These are phyloP conservation scores for Gallinago jamesoni DNA, from an alignment of 2,113 vertebrate species.

Conservation along the genomic window DNA sequence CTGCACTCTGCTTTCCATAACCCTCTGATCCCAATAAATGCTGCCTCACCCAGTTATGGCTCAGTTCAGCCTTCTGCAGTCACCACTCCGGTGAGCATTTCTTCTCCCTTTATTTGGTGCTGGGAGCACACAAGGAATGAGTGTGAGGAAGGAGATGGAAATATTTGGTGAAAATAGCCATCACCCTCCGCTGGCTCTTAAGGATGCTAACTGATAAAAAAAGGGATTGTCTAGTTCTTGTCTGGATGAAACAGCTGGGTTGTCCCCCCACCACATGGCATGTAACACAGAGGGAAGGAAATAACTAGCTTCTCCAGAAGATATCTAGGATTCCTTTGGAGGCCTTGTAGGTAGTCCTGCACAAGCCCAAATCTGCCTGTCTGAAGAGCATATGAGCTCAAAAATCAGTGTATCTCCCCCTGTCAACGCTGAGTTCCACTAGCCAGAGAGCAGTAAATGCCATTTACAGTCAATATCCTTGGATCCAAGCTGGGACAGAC, in stretches of 20 bases:
- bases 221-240: neutral
- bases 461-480: neutral
- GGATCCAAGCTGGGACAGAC: neutral
- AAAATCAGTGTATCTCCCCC: neutral
- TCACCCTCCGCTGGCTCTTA: neutral
- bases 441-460: neutral
- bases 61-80: neutral
- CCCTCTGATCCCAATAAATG: neutral
- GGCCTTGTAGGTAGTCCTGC: neutral
- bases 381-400: neutral
- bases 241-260: neutral
- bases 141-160: neutral
- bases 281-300: accelerated
- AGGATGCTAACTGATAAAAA: neutral
- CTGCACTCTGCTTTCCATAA: neutral
- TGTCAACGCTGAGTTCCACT: neutral
- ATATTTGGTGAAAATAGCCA: neutral
- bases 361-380: neutral
- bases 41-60: neutral
- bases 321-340: neutral
- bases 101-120: neutral
- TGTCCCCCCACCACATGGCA: neutral
- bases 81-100: neutral
- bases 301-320: neutral
- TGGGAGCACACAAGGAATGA: neutral